Conservation (phyloP, 1,140 invertebrate species). For the Drosophila nebulosa region DNA sequence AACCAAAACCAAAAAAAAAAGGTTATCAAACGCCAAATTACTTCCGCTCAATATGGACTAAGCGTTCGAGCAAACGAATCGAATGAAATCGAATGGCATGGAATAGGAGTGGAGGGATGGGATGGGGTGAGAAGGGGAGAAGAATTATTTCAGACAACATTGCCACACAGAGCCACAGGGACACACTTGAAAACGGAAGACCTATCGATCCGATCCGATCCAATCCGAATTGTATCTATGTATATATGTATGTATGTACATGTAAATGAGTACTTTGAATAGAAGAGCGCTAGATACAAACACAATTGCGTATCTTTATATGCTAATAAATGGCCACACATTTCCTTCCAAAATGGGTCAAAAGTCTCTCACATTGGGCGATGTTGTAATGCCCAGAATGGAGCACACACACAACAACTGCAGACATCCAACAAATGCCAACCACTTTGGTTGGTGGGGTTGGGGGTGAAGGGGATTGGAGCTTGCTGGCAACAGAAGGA, state of each 20-base stretch:
- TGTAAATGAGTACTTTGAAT: conserved; percentile 1
- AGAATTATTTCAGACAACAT: not conserved
- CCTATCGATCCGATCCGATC: no score
- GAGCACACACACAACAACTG: not conserved
- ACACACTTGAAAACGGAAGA: conserved; percentile 60
- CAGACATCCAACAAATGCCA: not conserved
- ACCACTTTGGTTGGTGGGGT: not conserved
- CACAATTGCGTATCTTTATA: conserved; percentile 76
- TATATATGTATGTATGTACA: not conserved
- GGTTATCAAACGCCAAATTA: conserved; percentile 60
- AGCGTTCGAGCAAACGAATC: not conserved
- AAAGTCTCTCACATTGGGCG: conserved; percentile 72
- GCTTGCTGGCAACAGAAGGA: not conserved
- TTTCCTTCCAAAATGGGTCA: conserved; percentile 79
- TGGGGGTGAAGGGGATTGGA: not conserved
- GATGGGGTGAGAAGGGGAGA: not conserved
- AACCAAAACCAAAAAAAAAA: conserved; percentile 14
- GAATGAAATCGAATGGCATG: not conserved
- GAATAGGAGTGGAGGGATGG: not conserved
- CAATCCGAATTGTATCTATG: not conserved
- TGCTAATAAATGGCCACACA: conserved; percentile 73
- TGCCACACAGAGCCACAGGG: conserved; percentile 32
- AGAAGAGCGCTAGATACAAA: conserved; percentile 43
- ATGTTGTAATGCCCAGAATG: conserved; percentile 56
- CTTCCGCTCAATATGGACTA: conserved; percentile 44